Evolutionary conservation across 2,797 vertebrate species (phyloP), one percentile per base, ranked within the genome.

Genomic region (Sebastes dallii): DNA sequence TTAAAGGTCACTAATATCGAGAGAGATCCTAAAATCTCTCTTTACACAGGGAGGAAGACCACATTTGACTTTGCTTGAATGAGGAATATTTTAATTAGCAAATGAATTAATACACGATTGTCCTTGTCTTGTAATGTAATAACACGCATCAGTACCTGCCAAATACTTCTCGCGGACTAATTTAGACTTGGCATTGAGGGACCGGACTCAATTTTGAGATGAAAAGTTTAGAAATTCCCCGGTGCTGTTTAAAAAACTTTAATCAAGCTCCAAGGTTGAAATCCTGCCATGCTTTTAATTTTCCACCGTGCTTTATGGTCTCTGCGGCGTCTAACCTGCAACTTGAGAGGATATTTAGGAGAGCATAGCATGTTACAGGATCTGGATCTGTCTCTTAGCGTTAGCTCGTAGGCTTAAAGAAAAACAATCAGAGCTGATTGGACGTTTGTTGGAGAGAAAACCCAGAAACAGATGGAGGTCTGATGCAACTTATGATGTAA

Each of bases 101-200:
- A 85, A 79, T 77, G 54, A 87, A 84, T 90, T 77, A 85, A 85
- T 64, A 71, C 72, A 54, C 30, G 80, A 68, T 77, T 72, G 70
- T 64, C 76, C 74, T 90, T 66, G 88, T 88, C 85, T 86, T 79
- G 74, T 81, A 85, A 88, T 87, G 83, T 75, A 91, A 91, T 91
- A 82, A 89, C 90, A 91, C 77, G 88, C 86, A 84, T 82, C 86
- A 83, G 67, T 84, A 88, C 79, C 81, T 82, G 85, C 82, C 91
- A 84, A 89, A 88, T 80, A 39, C 72, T 89, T 89, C 70, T 60
- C 12, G 16, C 52, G 24, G 80, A 68, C 89, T 85, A 67, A 90
- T 87, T 89, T 86, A 58, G 74, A 77, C 78, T 80, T 78, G 76
- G 78, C 84, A 56, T 80, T 65, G 52, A 11, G 81, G 72, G 61